Evolutionary conservation across 2,888 invertebrate species (phyloP).

Genomic region (Drosophila parthenogenetica): DNA sequence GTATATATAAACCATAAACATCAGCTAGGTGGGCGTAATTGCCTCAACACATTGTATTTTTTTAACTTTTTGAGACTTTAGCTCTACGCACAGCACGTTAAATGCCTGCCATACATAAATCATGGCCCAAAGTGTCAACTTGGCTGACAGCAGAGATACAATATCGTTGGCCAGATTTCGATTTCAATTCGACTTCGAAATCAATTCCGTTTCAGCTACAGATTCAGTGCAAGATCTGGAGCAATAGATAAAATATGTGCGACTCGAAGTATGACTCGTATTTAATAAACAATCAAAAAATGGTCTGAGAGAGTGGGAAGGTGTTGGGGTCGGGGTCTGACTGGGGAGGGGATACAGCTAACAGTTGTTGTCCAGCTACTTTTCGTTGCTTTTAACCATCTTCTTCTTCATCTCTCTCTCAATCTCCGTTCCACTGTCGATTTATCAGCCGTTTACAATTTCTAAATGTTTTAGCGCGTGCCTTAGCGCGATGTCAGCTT

Average conservation of each 20-base stretch:
- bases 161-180: slow-evolving; percentile 69
- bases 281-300: slow-evolving; percentile 50
- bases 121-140: slow-evolving; percentile 68
- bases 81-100: slow-evolving; percentile 53
- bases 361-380: slow-evolving; percentile 18
- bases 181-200: slow-evolving; percentile 31
- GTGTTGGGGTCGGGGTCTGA: too few species aligned
- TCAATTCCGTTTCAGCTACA: slow-evolving; percentile 14
- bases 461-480: slow-evolving; percentile 71
- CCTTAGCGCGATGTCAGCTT: slow-evolving; percentile 65
- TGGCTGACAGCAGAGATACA: slow-evolving; percentile 65
- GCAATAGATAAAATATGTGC: slow-evolving; percentile 58
- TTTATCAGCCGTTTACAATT: slow-evolving; percentile 69
- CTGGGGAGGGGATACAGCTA: not conserved
- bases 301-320: not conserved
- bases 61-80: not conserved
- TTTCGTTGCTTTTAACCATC: slow-evolving; percentile 13
- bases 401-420: not conserved
- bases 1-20: slow-evolving; percentile 7
- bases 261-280: slow-evolving; percentile 46
- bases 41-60: slow-evolving; percentile 68
- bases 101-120: slow-evolving; percentile 75
- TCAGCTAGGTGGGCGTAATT: slow-evolving; percentile 67
- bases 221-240: slow-evolving; percentile 56
- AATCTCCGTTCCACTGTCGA: slow-evolving; percentile 10